Percentiles rank a stretch among this genome's conserved stretches.
Evolutionary conservation across 2,797 vertebrate species (phyloP).

Genomic region (Amniataba percoides): DNA sequence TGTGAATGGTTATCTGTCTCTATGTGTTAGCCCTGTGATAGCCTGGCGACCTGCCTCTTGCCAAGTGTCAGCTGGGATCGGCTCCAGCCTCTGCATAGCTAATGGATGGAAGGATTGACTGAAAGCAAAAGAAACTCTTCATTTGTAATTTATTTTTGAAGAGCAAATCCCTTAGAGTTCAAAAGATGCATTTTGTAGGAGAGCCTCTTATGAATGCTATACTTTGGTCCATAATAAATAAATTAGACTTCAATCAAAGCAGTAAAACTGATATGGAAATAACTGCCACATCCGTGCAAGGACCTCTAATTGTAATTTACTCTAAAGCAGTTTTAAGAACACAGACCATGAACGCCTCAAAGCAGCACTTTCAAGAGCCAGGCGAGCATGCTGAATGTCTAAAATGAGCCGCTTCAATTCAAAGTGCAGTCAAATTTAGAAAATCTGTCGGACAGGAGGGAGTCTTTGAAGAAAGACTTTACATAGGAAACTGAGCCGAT

Average conservation of each 20-base stretch:
- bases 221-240: constrained; percentile 50
- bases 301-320: constrained; percentile 51
- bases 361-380: constrained; percentile 46
- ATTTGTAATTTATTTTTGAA: constrained; percentile 23
- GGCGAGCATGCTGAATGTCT: constrained; percentile 34
- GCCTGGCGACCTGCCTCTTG: too few species aligned
- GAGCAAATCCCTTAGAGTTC: not conserved
- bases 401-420: constrained; percentile 49
- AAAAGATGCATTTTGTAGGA: constrained; percentile 34
- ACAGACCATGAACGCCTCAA: constrained; percentile 34
- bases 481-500: constrained; percentile 38
- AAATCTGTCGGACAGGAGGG: constrained; percentile 29
- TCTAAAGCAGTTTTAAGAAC: constrained; percentile 30
- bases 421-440: constrained; percentile 53
- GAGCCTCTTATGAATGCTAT: not conserved
- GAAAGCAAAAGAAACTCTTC: constrained; percentile 8
- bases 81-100: not conserved
- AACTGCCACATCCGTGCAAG: constrained; percentile 21
- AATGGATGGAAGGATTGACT: not conserved
- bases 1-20: too few species aligned
- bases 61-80: too few species aligned
- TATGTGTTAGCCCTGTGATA: too few species aligned
- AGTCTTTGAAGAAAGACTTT: constrained; percentile 44
- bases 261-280: constrained; percentile 51
- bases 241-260: constrained; percentile 57